Conservation (phyloP, 1,140 invertebrate species). For the Zaprionus inermis region DNA sequence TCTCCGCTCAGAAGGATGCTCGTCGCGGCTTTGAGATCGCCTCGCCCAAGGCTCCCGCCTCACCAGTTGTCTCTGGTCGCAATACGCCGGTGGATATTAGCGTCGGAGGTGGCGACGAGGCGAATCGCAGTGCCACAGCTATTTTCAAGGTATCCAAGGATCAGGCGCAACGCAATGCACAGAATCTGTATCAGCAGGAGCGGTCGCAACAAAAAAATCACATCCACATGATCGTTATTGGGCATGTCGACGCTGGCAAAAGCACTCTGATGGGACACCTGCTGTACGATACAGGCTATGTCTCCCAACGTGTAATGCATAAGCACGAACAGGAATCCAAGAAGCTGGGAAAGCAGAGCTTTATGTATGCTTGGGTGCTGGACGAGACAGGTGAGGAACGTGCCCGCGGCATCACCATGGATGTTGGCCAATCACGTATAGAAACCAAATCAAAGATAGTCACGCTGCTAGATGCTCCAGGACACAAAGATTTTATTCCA, state of each 20-base stretch:
- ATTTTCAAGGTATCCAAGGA: constrained; percentile 79
- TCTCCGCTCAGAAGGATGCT: constrained; percentile 60
- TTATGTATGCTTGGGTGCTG: constrained; percentile 99
- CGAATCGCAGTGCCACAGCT: constrained; percentile 9
- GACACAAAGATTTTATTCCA: constrained; percentile 99
- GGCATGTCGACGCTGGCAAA: constrained; percentile 99
- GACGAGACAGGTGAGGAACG: constrained; percentile 99
- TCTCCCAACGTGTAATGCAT: constrained; percentile 96
- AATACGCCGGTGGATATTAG: constrained; percentile 81
- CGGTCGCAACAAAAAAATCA: constrained; percentile 91
- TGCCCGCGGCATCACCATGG: constrained; percentile 96
- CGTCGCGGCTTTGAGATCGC: constrained; percentile 85
- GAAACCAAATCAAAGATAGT: constrained; percentile 93
- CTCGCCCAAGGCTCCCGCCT: constrained; percentile 83
- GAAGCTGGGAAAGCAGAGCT: constrained; percentile 98
- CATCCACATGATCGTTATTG: constrained; percentile 97
- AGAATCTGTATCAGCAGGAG: constrained; percentile 89
- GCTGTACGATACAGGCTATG: constrained; percentile 94
- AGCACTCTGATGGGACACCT: constrained; percentile 98
- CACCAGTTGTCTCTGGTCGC: constrained; percentile 86
- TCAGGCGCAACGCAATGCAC: constrained; percentile 70
- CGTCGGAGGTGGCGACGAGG: constrained; percentile 41
- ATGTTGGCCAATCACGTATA: constrained; percentile 97
- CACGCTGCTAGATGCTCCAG: constrained; percentile 97
- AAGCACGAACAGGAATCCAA: constrained; percentile 99